These are phyloP conservation scores for Engystomops pustulosus DNA, from an alignment of 2,113 vertebrate species.

Conservation along the genomic window DNA sequence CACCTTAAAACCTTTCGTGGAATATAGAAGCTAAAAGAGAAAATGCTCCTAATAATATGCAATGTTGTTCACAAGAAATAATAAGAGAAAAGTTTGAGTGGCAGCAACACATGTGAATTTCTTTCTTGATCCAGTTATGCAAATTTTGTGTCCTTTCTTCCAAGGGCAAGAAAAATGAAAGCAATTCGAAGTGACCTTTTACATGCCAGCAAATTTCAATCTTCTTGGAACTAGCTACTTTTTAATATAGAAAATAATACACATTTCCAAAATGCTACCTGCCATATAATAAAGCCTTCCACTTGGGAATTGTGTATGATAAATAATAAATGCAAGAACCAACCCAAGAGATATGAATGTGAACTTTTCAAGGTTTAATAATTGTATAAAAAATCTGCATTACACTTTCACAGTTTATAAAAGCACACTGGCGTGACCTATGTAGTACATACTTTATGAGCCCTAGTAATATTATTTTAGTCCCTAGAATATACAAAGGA, in stretches of 20 bases:
- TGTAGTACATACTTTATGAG: neutral
- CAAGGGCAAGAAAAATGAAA: conserved; percentile 37
- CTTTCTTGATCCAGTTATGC: conserved; percentile 23
- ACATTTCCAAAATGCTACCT: conserved; percentile 36
- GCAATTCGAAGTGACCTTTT: conserved; percentile 45
- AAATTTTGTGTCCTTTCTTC: conserved; percentile 10
- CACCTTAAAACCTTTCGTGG: no score
- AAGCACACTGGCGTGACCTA: neutral
- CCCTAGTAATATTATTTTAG: neutral
- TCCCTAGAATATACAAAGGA: neutral
- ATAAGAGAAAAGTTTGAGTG: neutral
- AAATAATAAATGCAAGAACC: conserved; percentile 33
- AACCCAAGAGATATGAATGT: neutral
- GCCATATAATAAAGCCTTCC: conserved; percentile 18
- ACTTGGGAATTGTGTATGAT: neutral
- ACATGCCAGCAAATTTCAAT: neutral
- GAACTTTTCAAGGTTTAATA: conserved; percentile 39
- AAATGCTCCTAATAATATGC: neutral
- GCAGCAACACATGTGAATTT: neutral
- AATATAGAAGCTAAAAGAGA: neutral
- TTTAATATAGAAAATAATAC: conserved; percentile 49
- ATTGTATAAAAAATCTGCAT: neutral
- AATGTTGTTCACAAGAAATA: neutral
- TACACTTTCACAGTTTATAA: neutral
- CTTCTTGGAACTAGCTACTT: conserved; percentile 17